Base-by-base conservation (phyloP, 2,888 invertebrate genomes). In the Drosophila pseudotakahashii region DNA sequence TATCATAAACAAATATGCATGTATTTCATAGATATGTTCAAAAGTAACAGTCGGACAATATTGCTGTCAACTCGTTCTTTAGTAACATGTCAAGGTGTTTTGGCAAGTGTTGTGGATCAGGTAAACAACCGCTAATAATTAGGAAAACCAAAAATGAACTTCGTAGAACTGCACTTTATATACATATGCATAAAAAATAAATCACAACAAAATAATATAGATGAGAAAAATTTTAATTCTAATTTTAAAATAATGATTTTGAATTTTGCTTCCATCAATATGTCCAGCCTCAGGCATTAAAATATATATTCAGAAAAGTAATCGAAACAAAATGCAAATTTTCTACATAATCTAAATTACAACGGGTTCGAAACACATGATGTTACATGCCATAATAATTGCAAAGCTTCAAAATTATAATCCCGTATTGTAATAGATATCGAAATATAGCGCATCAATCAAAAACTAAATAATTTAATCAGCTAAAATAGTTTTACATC, bases 1-100 rank as follows among this genome's bases (percentile, higher is more conserved):
- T 50, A 57, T 67, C 64, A 67, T 58, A 66, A 62, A 68, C 63
- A 62, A 41, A 72, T 61, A 55, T 61, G 68, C 61, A 66, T 53
- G 51, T 37, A 52, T 55, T 42, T 32, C 36, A 42, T 62, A 50
- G 63, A 62, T 63, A 50, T 63, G 44, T 42, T 52, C 23, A 62
- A 39, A 32, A 30, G 23, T 45, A 59, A 36, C 26, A n/a, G 26
- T 37, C 36, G 44, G 7, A 9, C 11, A 26, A 14, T 45, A 37
- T 45, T 36, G 36, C 47, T 11, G 26, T 30, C 45, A 36, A 57
- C 34, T 13, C 34, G 32, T 32, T 54, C 37, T 47, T 13, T 36
- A 30, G 30, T 19, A 32, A 50, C 50, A 41, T 19, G 39, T 32
- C 50, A 7, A n/a, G 11, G 26, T 32, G 30, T 58, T 48, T 45